Evolutionary conservation across 2,888 invertebrate species (phyloP).

Genomic region (Schizotus pectinicornis): DNA sequence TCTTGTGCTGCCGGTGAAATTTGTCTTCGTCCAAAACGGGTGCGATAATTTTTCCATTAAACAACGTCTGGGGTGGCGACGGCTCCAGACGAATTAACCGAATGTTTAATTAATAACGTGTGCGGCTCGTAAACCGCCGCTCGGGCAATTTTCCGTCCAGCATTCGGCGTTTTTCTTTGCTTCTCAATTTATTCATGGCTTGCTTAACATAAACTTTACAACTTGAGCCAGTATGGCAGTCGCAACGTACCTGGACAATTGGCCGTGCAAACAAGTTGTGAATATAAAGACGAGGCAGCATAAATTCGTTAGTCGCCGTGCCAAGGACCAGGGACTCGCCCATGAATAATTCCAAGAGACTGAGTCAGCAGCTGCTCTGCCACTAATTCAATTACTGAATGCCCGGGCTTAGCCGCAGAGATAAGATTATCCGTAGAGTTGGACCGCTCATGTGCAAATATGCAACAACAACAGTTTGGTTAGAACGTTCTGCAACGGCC

Average conservation of each 20-base stretch:
- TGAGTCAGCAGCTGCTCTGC: conserved; percentile 24
- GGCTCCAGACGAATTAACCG: no score
- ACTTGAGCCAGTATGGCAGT: conserved; percentile 1
- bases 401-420: conserved; percentile 15
- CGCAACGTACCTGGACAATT: conserved; percentile 17
- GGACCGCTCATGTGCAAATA: conserved; percentile 16
- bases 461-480: background rate
- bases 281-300: conserved; percentile 19
- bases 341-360: conserved; percentile 27
- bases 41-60: background rate
- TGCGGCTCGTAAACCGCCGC: no score
- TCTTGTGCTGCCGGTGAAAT: background rate
- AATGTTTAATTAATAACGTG: no score
- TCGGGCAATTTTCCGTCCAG: no score
- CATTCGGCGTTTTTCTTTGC: conserved; percentile 1
- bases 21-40: background rate
- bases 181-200: conserved; percentile 15
- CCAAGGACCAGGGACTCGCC: conserved; percentile 13
- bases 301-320: conserved; percentile 22
- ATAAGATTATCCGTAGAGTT: conserved; percentile 21
- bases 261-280: conserved; percentile 22
- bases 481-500: no score
- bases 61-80: background rate
- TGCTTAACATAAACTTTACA: conserved; percentile 8
- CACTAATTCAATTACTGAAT: conserved; percentile 26